phyloP scores from a whole-genome alignment of 2,888 invertebrate species.

The Melolontha melolontha region DNA sequence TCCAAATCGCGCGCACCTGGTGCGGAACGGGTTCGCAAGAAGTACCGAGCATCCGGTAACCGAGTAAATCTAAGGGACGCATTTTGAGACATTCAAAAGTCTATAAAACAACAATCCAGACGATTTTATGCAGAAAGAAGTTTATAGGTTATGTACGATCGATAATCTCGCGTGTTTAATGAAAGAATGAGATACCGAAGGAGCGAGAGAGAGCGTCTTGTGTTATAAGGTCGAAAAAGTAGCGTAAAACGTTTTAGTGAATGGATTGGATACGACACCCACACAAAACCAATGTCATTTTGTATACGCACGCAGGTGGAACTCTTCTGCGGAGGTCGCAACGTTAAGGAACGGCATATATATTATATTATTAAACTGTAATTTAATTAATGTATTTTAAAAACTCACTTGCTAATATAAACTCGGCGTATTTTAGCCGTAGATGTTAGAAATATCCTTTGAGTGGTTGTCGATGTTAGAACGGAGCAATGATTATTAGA shows the following conservation, averaged over 20 bases:
- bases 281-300: slow-evolving; percentile 57
- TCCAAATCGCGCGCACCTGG: slow-evolving; percentile 49
- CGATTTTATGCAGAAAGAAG: too few relatives aligned
- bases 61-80: too few relatives aligned
- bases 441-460: too few relatives aligned
- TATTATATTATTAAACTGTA: too few relatives aligned
- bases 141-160: too few relatives aligned
- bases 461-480: slow-evolving; percentile 1
- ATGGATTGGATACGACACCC: slow-evolving; percentile 50
- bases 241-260: slow-evolving; percentile 50
- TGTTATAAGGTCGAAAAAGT: slow-evolving; percentile 3
- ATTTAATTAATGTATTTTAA: background rate
- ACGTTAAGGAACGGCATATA: slow-evolving; percentile 1
- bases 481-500: slow-evolving; percentile 21
- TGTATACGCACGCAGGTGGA: slow-evolving; percentile 57
- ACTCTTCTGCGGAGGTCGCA: slow-evolving; percentile 46
- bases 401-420: slow-evolving; percentile 17
- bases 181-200: too few relatives aligned
- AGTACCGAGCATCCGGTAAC: slow-evolving; percentile 22
- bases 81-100: too few relatives aligned
- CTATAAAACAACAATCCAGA: too few relatives aligned
- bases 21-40: slow-evolving; percentile 46
- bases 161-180: too few relatives aligned
- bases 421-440: background rate
- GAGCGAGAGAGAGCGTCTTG: background rate